A percentile compares a stretch with the other conserved stretches of the same genome.
These are phyloP conservation scores for Ennomos quercinarius DNA, from an alignment of 2,888 invertebrate species.

Conservation along the genomic window DNA sequence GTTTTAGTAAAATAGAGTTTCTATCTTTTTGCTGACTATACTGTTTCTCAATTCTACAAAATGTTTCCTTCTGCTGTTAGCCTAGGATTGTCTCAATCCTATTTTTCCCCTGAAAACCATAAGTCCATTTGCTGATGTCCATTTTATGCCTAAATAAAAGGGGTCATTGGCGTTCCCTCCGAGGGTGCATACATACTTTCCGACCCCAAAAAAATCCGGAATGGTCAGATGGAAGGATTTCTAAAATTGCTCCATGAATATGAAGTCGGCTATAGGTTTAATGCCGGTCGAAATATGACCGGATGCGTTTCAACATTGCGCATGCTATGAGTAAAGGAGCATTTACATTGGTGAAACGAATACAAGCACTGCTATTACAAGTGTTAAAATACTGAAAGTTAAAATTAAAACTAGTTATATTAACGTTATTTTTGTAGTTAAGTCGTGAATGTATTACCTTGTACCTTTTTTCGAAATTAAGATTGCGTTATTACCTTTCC, in stretches of 20 bases:
- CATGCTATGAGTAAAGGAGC: constrained; percentile 49
- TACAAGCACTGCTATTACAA: background rate
- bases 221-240: constrained; percentile 65
- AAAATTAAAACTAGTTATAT: too few relatives aligned
- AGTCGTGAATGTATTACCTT: too few relatives aligned
- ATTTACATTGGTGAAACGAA: constrained; percentile 32
- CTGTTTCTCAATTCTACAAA: too few relatives aligned
- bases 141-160: constrained; percentile 32
- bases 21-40: too few relatives aligned
- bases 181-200: constrained; percentile 38
- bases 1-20: too few relatives aligned
- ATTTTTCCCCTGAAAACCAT: constrained; percentile 20
- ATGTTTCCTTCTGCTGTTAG: background rate
- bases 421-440: too few relatives aligned
- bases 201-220: constrained; percentile 36
- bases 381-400: too few relatives aligned
- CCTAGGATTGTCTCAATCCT: background rate
- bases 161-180: constrained; percentile 34
- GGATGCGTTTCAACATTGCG: constrained; percentile 69
- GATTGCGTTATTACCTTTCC: too few relatives aligned
- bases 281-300: constrained; percentile 73
- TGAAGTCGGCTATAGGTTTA: constrained; percentile 77
- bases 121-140: constrained; percentile 30
- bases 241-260: constrained; percentile 80
- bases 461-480: too few relatives aligned